phyloP scores from a whole-genome alignment of 2,113 vertebrate genomes.

The Meriones unguiculatus region DNA sequence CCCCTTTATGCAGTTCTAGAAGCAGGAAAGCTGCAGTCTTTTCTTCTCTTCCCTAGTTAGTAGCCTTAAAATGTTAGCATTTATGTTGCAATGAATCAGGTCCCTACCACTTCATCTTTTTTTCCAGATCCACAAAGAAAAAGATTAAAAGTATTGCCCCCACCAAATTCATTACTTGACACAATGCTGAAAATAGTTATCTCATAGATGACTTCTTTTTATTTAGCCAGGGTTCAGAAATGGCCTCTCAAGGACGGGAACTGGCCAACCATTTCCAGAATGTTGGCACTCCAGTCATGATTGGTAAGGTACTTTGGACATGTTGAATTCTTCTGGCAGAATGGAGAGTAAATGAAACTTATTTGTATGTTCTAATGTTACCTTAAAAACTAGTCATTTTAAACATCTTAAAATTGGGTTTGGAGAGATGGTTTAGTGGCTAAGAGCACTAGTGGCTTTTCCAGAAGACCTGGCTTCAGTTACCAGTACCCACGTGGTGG shows the following conservation, averaged over 20 bases:
- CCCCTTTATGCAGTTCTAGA: background rate
- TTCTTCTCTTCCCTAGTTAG: background rate
- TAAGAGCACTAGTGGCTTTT: background rate
- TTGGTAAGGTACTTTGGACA: slow-evolving; percentile 89
- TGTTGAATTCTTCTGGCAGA: background rate
- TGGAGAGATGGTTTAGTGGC: too few relatives aligned
- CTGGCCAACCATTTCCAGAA: slow-evolving; percentile 94
- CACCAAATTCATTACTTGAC: slow-evolving; percentile 21
- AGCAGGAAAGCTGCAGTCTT: background rate
- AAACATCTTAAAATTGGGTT: slow-evolving; percentile 29
- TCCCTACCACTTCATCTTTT: background rate
- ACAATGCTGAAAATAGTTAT: background rate
- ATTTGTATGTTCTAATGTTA: background rate
- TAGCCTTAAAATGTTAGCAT: background rate
- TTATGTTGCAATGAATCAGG: slow-evolving; percentile 35
- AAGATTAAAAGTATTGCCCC: background rate
- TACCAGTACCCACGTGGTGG: background rate
- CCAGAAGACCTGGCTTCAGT: background rate
- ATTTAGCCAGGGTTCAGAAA: slow-evolving; percentile 95
- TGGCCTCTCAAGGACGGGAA: slow-evolving; percentile 93
- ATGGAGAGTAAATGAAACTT: background rate
- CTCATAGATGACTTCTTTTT: slow-evolving; percentile 70
- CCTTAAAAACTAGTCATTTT: background rate
- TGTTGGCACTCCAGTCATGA: slow-evolving; percentile 97
- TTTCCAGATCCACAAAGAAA: slow-evolving; percentile 20